Conservation (phyloP, 2,888 invertebrate species). For the Drosophila setosimentum region DNA sequence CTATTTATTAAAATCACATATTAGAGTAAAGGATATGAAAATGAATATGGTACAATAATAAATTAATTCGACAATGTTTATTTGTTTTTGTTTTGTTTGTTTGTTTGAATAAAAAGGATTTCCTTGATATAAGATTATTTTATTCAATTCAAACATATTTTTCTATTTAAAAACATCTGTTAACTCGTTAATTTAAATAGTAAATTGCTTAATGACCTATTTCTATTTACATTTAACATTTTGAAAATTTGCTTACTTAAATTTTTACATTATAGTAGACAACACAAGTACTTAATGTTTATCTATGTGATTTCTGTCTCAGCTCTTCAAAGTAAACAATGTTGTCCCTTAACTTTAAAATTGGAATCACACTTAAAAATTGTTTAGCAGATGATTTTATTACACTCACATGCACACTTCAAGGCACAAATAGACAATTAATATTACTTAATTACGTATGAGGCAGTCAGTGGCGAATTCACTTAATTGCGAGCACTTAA, state of each 20-base stretch:
- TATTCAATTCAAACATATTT: neutral
- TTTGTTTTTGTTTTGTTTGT: too few species aligned
- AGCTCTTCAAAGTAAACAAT: neutral
- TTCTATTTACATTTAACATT: too few species aligned
- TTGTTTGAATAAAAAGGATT: too few species aligned
- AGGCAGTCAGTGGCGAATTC: neutral
- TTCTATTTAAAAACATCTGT: neutral
- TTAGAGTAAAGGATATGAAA: neutral
- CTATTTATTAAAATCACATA: too few species aligned
- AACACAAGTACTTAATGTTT: neutral
- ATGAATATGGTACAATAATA: neutral
- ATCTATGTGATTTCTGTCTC: neutral
- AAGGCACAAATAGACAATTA: neutral
- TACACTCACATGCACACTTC: neutral
- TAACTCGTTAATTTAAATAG: too few species aligned
- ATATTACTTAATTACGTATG: neutral
- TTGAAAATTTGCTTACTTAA: neutral
- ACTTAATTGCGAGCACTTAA: constrained; percentile 5
- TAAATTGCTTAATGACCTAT: too few species aligned
- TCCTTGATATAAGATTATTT: too few species aligned
- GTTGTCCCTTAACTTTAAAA: neutral
- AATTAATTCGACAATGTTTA: neutral
- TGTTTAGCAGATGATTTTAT: neutral
- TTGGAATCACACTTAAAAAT: neutral
- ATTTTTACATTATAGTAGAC: neutral